Conservation (phyloP, 2,888 invertebrate genomes). For the Drosophila sordidapex region DNA sequence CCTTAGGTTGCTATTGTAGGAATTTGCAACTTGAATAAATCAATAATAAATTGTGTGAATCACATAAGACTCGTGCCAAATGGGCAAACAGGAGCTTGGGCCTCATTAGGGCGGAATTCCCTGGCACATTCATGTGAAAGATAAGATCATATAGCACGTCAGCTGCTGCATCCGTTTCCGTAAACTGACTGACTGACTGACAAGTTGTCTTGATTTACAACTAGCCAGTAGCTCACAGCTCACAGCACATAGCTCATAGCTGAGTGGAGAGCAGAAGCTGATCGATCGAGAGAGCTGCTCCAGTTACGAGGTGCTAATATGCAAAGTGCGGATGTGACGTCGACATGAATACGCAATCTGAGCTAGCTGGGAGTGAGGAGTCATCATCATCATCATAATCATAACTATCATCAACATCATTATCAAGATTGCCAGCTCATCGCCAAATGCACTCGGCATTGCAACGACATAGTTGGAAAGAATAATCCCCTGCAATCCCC, state of each 20-base stretch:
- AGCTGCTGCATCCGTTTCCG: constrained; percentile 72
- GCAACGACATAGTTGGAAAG: constrained; percentile 54
- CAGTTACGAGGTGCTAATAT: constrained; percentile 69
- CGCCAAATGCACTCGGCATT: constrained; percentile 64
- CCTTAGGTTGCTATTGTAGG: constrained; percentile 28
- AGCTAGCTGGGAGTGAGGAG: background rate
- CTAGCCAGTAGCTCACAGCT: background rate
- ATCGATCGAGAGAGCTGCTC: constrained; percentile 31
- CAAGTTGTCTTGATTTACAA: constrained; percentile 8
- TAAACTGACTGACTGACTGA: constrained; percentile 25
- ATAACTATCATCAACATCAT: constrained; percentile 26
- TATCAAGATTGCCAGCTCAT: constrained; percentile 38
- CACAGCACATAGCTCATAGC: background rate
- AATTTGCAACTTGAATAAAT: constrained; percentile 48
- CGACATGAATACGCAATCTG: constrained; percentile 48
- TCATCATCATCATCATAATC: constrained; percentile 21
- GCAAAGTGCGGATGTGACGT: constrained; percentile 62
- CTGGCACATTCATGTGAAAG: constrained; percentile 69
- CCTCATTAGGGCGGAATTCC: constrained; percentile 63
- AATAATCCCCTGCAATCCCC: background rate
- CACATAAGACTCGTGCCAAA: constrained; percentile 41
- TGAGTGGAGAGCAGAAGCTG: constrained; percentile 3
- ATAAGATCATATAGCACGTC: constrained; percentile 61
- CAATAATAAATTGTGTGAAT: constrained; percentile 37
- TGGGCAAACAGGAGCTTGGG: constrained; percentile 56